Evolutionary conservation across 1,140 invertebrate species (phyloP), one percentile per base, ranked within the genome.

Genomic region (Ostrea denselamellosa): DNA sequence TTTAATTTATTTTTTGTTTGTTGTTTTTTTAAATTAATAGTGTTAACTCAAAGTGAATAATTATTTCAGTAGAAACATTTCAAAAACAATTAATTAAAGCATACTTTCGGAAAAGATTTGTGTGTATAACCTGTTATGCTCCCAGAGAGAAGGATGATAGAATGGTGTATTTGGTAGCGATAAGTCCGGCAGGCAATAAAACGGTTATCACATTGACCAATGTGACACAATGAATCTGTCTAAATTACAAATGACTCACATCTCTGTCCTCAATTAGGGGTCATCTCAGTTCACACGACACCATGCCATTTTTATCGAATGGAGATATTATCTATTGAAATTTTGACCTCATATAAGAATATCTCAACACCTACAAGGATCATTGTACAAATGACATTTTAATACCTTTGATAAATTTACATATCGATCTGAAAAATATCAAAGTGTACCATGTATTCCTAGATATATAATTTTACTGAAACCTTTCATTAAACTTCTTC

Each of bases 381-480:
- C 68, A 34, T 77, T 77, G 25, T 28, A 25, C 68, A 14, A 14
- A 62, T 77, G 68, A 25, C 68, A 77, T 22, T 77, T 77, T 77
- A 28, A 77, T 77, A 77, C 25, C 25, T 25, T 10, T 28, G 22
- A 77, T 28, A 25, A 28, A 25, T 68, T 10, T 56, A 34, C 58
- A 22, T 68, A 28, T 68, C 58, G 28, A 77, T 77, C 68, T 28
- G 28, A 34, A 28, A 28, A 77, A 77, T 19, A 62, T 5, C 17
- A 12, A 34, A 34, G 5, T 14, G 4, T 25, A 28, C 25, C 28
- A 28, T 77, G 68, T 17, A 77, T 77, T 85, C n/a, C 25, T 62
- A 2, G 25, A n/a, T n/a, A n/a, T 88, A 28, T 88, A 25, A 86
- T 62, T 84, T 65, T 87, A 34, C 65, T n/a, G 34, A 44, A 28